Percentiles rank a stretch among this genome's conserved stretches.
Conservation (phyloP, 2,888 invertebrate genomes). For the Agrotis exclamationis region DNA sequence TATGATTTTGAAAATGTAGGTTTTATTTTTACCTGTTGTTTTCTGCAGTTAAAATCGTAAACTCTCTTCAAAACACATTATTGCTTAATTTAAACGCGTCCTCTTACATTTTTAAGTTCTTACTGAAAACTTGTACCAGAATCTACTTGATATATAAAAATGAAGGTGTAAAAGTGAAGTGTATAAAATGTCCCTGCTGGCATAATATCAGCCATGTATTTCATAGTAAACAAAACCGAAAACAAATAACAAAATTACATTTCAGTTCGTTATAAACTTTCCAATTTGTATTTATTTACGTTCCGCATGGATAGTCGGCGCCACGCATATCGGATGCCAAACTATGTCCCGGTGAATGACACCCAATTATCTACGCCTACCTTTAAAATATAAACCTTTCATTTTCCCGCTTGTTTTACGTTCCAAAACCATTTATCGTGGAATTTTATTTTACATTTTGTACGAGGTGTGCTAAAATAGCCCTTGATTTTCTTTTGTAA, state of each 20-base stretch:
- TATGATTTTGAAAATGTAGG: not conserved
- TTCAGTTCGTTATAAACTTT: constrained; percentile 28
- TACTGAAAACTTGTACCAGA: not conserved
- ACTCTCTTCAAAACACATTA: no score
- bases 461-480: constrained; percentile 7
- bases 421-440: not conserved
- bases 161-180: not conserved
- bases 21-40: not conserved
- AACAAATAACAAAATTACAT: constrained; percentile 19
- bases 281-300: constrained; percentile 46
- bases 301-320: constrained; percentile 12
- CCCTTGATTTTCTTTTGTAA: not conserved
- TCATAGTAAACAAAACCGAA: not conserved
- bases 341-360: constrained; percentile 48
- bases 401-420: constrained; percentile 31
- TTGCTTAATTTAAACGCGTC: no score
- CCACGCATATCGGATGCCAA: constrained; percentile 42
- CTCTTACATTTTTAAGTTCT: no score
- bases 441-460: constrained; percentile 2
- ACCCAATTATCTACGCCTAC: constrained; percentile 44
- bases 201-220: not conserved
- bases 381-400: constrained; percentile 27
- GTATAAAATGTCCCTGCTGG: not conserved
- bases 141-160: not conserved
- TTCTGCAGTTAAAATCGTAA: no score